Base-by-base conservation (phyloP, 2,888 invertebrate species). In the Philereme vetulata region DNA sequence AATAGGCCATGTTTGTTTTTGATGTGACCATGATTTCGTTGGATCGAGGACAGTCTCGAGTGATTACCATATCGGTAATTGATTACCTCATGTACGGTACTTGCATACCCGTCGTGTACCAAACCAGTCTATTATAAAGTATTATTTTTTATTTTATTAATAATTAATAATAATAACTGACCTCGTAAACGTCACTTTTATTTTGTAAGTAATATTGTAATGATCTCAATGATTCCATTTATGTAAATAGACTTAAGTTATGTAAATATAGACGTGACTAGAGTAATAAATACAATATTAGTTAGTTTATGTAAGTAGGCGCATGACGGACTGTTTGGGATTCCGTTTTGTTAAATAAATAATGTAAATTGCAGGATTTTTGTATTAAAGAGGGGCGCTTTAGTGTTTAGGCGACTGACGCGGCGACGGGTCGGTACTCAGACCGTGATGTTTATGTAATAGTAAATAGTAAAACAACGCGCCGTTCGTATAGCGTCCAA, bases 161-260 rank as follows among this genome's bases (percentile, higher is more conserved):
- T 62, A 65, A 72, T 77, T 78, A 70, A 74, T 71, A 75, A 73
- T 73, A 76, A 74, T 76, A 81, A 76, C 77, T 78, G 82, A 88
- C 83, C 84, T 84, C 84, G 80, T 84, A 81, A 84, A 76, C 72
- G 83, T 87, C 85, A 84, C 82, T 84, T 79, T 75, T 80, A 79
- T 76, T 75, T 74, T 81, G 75, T 81, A 82, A 81, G 81, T 82
- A 83, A 78, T 80, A 85, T 83, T 87, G 82, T 88, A 87, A 88
- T 90, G 91, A 92, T 92, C 91, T 92, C 91, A 91, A 87, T 86
- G 87, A 91, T 90, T 92, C 91, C 91, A 89, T 90, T 85, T 88
- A 82, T 90, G 89, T 91, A 91, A 82, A 90, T 90, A 90, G 80
- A 67, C 72, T 81, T 84, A 79, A 72, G 68, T 72, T 69, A 57